Evolutionary conservation across 2,113 vertebrate genomes (phyloP), one percentile per base, ranked within the genome.

Genomic region (Ranitomeya variabilis): DNA sequence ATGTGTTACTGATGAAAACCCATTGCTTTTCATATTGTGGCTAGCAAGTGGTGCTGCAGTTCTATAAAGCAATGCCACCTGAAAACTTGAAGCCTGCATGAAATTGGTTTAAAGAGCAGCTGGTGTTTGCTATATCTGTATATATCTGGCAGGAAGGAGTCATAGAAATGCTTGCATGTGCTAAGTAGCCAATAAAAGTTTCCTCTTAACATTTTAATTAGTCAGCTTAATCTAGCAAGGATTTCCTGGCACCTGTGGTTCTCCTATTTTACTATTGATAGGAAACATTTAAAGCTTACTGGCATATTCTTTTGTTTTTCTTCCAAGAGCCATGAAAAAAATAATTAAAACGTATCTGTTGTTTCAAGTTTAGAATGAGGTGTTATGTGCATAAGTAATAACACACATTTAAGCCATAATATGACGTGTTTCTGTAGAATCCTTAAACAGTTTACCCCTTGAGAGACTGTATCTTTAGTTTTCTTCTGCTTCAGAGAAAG

Each of bases 1-100:
- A 52, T 76, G 73, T 76, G 73, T 76, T 76, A 51, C 73, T 10
- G 7, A 76, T 76, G 73, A 76, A 76, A 76, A 76, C 73, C 45
- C 73, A 76, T 76, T 76, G 73, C 73, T 52, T 76, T 52, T 76
- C 18, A 76, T 76, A 76, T 76, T 76, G 73, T 21, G 73, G 71
- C 71, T 74, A 74, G 71, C 71, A 45, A 74, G 7, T 31, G 15
- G 26, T 16, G 37, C 73, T 76, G 73, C 37, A 21, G 18, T 13
- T 11, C 51, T 76, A 76, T 52, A 76, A 76, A 52, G 73, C 73
- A 52, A 2, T 21, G 18, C 45, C 37, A 76, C 73, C 73, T 76
- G 45, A 76, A 21, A 76, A 76, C 73, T 45, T 52, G 10, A 76
- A 21, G 45, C 7, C 73, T 52, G 73, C 73, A 52, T 51, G 73